Base-by-base conservation (phyloP, 2,888 invertebrate genomes). In the Megamerina dolium region DNA sequence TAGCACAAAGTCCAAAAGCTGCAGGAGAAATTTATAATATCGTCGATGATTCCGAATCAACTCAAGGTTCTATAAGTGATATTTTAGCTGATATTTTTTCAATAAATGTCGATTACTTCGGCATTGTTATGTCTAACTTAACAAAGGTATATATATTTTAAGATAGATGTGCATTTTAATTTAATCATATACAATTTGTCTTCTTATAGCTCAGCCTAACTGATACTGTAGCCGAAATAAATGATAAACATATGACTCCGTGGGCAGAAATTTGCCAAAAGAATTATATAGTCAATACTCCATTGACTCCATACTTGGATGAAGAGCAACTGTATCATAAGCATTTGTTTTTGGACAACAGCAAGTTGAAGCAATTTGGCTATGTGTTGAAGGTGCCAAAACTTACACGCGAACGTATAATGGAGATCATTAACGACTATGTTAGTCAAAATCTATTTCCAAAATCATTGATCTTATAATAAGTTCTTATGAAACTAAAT, bases 181-280 rank as follows among this genome's bases (percentile, higher is more conserved):
- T 26, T 20, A 48, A 31, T 33, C 10, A 17, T n/a, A n/a, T 21
- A 36, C 20, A 6, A 29, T 39, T 26, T 36, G 41, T 49, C 21
- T 49, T 46, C 45, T 51, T 60, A 56, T 64, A 88, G 88, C 74
- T 79, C 33, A 90, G 91, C 73, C 81, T 90, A 73, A 78, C 78
- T 2, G 79, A 80, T 8, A 83, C 89, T 5, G 85, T 89, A 0
- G 90, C 91, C 56, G 91, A 93, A 60, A 89, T 90, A 1, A 94
- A 94, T 68, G 93, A 94, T 71, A 92, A 92, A 66, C 94, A 94
- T 68, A 79, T 93, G 74, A 81, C 80, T 1, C 91, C 92, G 14
- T 94, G 94, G 94, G 91, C 91, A 1, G 85, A 86, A 62, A 80
- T 87, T 20, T 93, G 93, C 65, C 77, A 82, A 50, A 74, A 74